Percentiles rank a stretch among this genome's conserved stretches.
Conservation (phyloP, 2,797 vertebrate genomes). For the Enteromius viviparus region DNA sequence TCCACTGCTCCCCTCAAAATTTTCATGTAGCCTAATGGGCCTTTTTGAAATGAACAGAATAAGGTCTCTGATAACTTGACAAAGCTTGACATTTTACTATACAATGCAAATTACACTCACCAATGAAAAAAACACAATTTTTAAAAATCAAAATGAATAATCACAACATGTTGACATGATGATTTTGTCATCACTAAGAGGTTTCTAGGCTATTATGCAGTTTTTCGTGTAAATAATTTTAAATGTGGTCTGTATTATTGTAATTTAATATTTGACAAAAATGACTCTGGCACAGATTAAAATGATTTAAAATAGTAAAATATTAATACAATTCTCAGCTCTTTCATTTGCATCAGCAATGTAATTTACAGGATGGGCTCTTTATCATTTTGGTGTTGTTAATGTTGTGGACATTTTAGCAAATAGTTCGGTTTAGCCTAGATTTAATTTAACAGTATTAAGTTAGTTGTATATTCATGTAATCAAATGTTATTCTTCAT, state of each 20-base stretch:
- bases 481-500: background rate
- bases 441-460: background rate
- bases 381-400: background rate
- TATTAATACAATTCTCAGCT: background rate
- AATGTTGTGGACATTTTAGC: background rate
- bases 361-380: constrained; percentile 3
- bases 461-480: background rate
- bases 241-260: too few species aligned
- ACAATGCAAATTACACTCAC: too few species aligned
- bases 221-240: too few species aligned
- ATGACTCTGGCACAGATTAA: background rate
- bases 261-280: background rate
- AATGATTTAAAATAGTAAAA: too few species aligned
- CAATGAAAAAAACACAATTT: too few species aligned
- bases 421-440: background rate
- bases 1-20: too few species aligned
- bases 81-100: background rate
- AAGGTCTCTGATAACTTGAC: background rate
- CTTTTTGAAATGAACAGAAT: background rate
- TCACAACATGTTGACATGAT: background rate
- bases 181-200: background rate
- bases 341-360: background rate
- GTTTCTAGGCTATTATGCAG: background rate
- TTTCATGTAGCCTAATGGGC: background rate
- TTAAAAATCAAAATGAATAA: background rate